Evolutionary conservation across 1,140 invertebrate genomes (phyloP), one percentile per base, ranked within the genome.

Genomic region (Cotesia chilonis): DNA sequence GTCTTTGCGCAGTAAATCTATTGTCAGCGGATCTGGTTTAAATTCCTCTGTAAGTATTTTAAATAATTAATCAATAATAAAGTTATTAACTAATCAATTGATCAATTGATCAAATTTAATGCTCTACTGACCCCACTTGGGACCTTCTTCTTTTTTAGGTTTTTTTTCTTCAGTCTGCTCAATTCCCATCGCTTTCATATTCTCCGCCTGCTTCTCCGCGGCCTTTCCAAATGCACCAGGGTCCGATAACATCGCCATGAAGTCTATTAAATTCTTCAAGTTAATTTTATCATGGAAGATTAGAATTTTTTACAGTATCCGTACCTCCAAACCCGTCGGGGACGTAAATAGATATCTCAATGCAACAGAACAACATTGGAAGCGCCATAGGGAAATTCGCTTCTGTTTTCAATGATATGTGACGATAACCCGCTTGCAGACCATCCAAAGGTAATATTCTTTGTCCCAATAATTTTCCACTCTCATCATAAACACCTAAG

Each of bases 331-430:
- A 95, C 73, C 98, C 98, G 89, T 99, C 98, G 57, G 98, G 98
- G 66, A 99, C 97, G 88, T 99, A 99, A 81, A 99, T 99, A 88
- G 99, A 99, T 60, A 99, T 89, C 87, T 99, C 97, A 80, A 99
- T 98, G 84, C 98, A 96, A 84, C 98, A 98, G 87, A 99, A 99
- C 69, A 99, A 88, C 92, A 99, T 99, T n/a, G 98, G 97, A 76
- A 99, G 88, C 2, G 97, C 98, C 93, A 99, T 96, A 12, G 98
- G 97, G 84, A 99, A 99, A 87, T 99, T 99, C 47, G 97, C 97
- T 88, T 99, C 98, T 1, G 98, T 99, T 75, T 98, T 88, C 5
- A 99, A 89, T 0, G 98, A 98, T 75, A 99, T 98, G 85, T 99
- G 98, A 1, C 98, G 88, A 87, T 99, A 99, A 14, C 98, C 98